phyloP scores from a whole-genome alignment of 2,113 vertebrate species.

The Periophthalmus modestus region DNA sequence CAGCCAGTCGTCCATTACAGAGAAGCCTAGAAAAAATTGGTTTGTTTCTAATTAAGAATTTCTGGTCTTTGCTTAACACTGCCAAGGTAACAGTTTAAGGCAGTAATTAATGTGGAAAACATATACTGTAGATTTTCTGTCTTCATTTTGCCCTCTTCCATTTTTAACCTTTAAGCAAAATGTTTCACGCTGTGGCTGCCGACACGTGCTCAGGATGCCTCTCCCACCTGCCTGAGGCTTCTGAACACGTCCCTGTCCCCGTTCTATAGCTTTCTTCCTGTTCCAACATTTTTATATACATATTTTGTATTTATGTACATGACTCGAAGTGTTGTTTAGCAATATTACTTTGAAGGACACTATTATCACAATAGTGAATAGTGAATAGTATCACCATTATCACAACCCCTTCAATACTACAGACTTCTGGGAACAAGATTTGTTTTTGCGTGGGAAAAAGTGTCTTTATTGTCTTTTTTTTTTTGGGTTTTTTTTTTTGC shows the following conservation, averaged over 20 bases:
- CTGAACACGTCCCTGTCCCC: conserved; percentile 39
- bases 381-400: too few relatives aligned
- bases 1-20: background rate
- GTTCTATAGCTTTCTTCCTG: conserved; percentile 10
- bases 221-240: conserved; percentile 50
- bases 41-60: conserved; percentile 47
- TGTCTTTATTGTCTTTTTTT: background rate
- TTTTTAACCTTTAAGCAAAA: conserved; percentile 46
- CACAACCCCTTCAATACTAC: background rate
- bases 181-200: conserved; percentile 55
- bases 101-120: conserved; percentile 56
- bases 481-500: background rate
- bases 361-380: too few relatives aligned
- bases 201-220: conserved; percentile 53
- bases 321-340: conserved; percentile 28
- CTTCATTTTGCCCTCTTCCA: conserved; percentile 34
- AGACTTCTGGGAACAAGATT: background rate
- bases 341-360: conserved; percentile 43
- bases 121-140: conserved; percentile 45
- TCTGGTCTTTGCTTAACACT: conserved; percentile 48
- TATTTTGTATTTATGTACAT: too few relatives aligned
- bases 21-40: conserved; percentile 33
- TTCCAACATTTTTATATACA: too few relatives aligned
- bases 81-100: conserved; percentile 59
- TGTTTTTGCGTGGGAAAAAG: too few relatives aligned